Conservation (phyloP, 92 coral and sea anemone genomes). For the Isaurus tuberculatus region DNA sequence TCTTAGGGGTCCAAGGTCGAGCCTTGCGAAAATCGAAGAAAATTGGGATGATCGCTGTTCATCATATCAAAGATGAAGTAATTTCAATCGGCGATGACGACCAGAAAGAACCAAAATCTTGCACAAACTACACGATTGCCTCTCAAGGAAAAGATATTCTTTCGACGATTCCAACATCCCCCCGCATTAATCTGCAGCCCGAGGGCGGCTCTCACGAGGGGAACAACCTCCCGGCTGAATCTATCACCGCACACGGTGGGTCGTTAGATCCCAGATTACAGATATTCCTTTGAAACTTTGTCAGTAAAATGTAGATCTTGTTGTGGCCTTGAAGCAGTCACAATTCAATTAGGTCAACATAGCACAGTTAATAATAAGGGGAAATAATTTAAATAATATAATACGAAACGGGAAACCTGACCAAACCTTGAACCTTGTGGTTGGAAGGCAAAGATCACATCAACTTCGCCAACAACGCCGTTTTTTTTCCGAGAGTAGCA, state of each 20-base stretch:
- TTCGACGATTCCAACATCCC: neutral
- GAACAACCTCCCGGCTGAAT: neutral
- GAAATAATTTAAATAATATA: too few relatives aligned
- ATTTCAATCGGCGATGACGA: slow-evolving; percentile 17
- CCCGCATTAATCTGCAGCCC: neutral
- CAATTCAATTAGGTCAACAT: too few relatives aligned
- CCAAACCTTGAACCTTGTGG: too few relatives aligned
- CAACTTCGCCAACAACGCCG: too few relatives aligned
- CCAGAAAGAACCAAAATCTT: neutral
- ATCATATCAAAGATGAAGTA: slow-evolving; percentile 24
- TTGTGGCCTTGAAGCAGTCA: too few relatives aligned
- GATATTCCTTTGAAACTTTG: too few relatives aligned
- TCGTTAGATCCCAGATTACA: too few relatives aligned
- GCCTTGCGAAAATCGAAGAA: slow-evolving; percentile 39
- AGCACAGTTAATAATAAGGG: too few relatives aligned
- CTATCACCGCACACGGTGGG: neutral
- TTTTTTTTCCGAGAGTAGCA: too few relatives aligned
- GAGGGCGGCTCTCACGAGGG: neutral
- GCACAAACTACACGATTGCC: neutral
- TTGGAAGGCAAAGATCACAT: too few relatives aligned
- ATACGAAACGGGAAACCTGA: too few relatives aligned
- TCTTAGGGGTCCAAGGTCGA: slow-evolving; percentile 41
- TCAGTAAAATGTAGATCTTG: too few relatives aligned
- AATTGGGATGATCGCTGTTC: neutral
- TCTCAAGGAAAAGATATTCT: neutral